These are phyloP conservation scores for Myxocyprinus asiaticus DNA, from an alignment of 2,113 vertebrate species.

Conservation along the genomic window DNA sequence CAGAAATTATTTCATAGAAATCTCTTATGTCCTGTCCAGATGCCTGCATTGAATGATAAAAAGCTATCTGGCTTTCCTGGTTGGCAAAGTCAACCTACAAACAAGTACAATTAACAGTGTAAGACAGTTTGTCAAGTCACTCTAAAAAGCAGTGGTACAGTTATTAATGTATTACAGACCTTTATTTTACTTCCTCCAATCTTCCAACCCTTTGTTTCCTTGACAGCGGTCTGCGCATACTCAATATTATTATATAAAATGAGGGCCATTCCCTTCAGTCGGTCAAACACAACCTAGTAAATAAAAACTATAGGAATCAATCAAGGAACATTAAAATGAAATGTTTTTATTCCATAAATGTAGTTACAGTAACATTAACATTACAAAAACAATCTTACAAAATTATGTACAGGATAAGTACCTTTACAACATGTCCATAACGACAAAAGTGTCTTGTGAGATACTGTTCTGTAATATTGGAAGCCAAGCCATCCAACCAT, in stretches of 20 bases:
- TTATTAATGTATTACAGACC: conserved; percentile 71
- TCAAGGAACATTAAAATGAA: too few species aligned
- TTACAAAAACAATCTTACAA: not conserved
- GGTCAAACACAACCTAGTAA: conserved; percentile 93
- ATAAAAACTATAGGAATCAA: conserved; percentile 29
- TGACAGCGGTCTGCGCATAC: conserved; percentile 97
- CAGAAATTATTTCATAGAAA: conserved; percentile 92
- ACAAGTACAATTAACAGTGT: conserved; percentile 9
- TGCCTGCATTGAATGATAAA: conserved; percentile 98
- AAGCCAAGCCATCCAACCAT: conserved; percentile 94
- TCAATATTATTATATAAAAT: conserved; percentile 98
- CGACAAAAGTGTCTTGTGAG: conserved; percentile 97
- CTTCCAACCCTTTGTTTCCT: conserved; percentile 99
- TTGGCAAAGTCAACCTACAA: conserved; percentile 96
- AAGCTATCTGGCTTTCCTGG: conserved; percentile 96
- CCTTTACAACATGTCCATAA: conserved; percentile 97
- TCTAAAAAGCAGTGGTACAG: not conserved
- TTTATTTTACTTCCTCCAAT: conserved; percentile 98
- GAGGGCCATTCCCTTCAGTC: conserved; percentile 98
- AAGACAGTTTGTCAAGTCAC: not conserved
- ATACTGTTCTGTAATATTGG: conserved; percentile 96
- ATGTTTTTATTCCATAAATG: not conserved
- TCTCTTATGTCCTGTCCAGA: conserved; percentile 97
- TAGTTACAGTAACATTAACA: not conserved
- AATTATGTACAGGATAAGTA: conserved; percentile 63